These are phyloP conservation scores for Lerista edwardsae DNA, from an alignment of 2,797 vertebrate species.

Conservation along the genomic window DNA sequence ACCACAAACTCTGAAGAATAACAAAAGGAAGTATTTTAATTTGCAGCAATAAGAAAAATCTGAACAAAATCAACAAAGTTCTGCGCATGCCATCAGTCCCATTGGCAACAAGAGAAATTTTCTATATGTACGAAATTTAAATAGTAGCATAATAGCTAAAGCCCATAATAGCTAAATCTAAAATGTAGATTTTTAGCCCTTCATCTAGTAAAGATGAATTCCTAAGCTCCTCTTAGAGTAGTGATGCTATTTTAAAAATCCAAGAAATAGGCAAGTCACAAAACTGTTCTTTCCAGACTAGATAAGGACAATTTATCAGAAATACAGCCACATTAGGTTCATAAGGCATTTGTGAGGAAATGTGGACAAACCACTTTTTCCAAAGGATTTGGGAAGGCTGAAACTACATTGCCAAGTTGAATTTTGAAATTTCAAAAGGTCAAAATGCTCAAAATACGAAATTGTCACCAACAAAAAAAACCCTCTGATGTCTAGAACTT, in stretches of 20 bases:
- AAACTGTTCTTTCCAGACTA: background rate
- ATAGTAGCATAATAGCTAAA: background rate
- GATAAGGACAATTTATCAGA: no score
- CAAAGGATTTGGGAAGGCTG: no score
- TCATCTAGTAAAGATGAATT: background rate
- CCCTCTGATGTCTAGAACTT: no score
- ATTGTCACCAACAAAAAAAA: no score
- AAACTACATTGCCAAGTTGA: no score
- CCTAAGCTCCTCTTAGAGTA: background rate
- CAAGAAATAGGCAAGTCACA: background rate
- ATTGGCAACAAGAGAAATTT: background rate
- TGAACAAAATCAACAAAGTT: background rate
- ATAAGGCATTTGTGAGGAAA: no score
- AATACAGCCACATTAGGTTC: no score
- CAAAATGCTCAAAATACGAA: no score
- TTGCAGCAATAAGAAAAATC: background rate
- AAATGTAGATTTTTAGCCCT: background rate
- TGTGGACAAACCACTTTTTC: no score
- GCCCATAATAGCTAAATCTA: background rate
- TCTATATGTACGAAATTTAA: background rate
- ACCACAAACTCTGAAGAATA: background rate
- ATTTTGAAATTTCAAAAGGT: no score
- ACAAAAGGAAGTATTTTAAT: accelerated
- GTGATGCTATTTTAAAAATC: background rate
- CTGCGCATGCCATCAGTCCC: background rate